Evolutionary conservation across 2,797 vertebrate species (phyloP).

Genomic region (Gymnocypris eckloni): DNA sequence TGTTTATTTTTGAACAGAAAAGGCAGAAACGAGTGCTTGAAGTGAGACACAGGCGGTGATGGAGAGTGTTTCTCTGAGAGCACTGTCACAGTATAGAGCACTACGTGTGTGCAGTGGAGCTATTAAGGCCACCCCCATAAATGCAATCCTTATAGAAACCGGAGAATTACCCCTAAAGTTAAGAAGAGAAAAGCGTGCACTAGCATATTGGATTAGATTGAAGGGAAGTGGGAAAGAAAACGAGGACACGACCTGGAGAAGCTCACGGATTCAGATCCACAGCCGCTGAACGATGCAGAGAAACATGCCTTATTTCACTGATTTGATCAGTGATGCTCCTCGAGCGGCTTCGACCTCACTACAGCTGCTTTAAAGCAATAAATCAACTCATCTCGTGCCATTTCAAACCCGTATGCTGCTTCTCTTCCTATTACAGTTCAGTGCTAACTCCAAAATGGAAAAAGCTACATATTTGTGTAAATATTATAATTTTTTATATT

Average conservation of each 20-base stretch:
- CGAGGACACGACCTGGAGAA: neutral
- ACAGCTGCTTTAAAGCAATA: neutral
- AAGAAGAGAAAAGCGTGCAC: too few relatives aligned
- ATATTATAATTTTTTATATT: too few relatives aligned
- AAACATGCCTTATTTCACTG: neutral
- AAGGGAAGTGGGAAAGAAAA: too few relatives aligned
- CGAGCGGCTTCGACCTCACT: neutral
- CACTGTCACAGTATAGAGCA: too few relatives aligned
- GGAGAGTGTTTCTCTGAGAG: neutral
- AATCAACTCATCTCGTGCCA: neutral
- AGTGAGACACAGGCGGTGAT: neutral
- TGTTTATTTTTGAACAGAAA: neutral
- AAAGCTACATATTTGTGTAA: neutral
- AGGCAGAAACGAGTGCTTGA: neutral
- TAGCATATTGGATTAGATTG: too few relatives aligned
- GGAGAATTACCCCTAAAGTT: too few relatives aligned
- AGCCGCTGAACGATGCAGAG: neutral
- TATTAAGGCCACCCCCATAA: too few relatives aligned
- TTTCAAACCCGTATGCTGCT: neutral
- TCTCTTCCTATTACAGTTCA: neutral
- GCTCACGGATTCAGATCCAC: conserved; percentile 42
- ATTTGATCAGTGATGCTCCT: neutral
- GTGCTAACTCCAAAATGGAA: neutral
- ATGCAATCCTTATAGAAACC: too few relatives aligned
- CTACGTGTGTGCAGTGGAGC: too few relatives aligned